Evolutionary conservation across 2,888 invertebrate species (phyloP).

Genomic region (Leucoptera coffeella): DNA sequence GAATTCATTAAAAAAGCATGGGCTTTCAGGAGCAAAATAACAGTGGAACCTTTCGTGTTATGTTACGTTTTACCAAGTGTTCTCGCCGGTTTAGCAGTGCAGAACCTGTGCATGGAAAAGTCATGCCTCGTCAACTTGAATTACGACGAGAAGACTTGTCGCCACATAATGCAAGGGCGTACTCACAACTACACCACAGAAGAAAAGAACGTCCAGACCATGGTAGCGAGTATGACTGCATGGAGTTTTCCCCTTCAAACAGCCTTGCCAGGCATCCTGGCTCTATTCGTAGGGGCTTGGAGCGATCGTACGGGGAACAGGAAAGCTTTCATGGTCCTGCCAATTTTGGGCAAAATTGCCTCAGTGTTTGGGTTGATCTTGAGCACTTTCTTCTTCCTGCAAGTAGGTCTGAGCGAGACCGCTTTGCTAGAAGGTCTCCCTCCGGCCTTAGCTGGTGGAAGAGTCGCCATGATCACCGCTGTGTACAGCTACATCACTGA

Average conservation of each 20-base stretch:
- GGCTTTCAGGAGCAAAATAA: constrained; percentile 36
- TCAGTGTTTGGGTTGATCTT: constrained; percentile 49
- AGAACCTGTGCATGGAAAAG: constrained; percentile 53
- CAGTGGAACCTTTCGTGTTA: constrained; percentile 63
- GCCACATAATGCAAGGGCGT: constrained; percentile 36
- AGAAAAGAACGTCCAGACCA: constrained; percentile 38
- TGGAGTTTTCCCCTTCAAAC: constrained; percentile 56
- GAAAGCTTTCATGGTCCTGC: constrained; percentile 54
- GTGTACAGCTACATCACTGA: constrained; percentile 59
- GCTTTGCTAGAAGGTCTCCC: constrained; percentile 51
- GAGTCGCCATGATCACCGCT: constrained; percentile 54
- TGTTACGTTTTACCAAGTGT: constrained; percentile 62
- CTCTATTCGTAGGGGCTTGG: constrained; percentile 57
- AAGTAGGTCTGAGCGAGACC: constrained; percentile 48
- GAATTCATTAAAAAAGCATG: constrained; percentile 30
- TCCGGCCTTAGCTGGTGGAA: constrained; percentile 57
- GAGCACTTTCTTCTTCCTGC: constrained; percentile 50
- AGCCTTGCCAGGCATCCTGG: constrained; percentile 47
- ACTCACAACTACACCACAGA: constrained; percentile 30
- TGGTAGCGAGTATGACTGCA: constrained; percentile 53
- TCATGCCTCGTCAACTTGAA: constrained; percentile 50
- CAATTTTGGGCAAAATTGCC: constrained; percentile 52
- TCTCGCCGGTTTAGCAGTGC: constrained; percentile 56
- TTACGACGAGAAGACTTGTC: constrained; percentile 48
- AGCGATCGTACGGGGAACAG: constrained; percentile 56